These are phyloP conservation scores for Arvicanthis niloticus DNA, from an alignment of 2,113 vertebrate species.

Conservation along the genomic window DNA sequence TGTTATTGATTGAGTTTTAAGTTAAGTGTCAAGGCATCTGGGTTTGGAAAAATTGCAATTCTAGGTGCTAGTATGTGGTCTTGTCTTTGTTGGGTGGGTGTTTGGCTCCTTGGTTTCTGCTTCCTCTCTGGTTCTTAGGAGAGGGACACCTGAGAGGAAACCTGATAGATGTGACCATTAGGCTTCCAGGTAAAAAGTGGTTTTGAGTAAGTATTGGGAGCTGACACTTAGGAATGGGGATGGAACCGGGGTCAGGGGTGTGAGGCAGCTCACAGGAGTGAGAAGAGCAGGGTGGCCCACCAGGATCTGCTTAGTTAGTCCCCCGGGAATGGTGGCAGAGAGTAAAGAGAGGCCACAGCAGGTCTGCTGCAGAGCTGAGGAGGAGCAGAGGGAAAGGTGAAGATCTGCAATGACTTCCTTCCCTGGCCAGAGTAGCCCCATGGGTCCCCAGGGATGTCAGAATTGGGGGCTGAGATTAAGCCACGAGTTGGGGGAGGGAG, in stretches of 20 bases:
- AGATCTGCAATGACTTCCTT: neutral
- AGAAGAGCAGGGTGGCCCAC: neutral
- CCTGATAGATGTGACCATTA: neutral
- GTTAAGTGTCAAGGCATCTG: neutral
- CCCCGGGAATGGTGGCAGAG: neutral
- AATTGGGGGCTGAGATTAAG: neutral
- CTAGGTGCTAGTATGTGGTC: neutral
- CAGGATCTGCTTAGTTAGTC: neutral
- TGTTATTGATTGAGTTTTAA: neutral
- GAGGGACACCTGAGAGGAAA: neutral
- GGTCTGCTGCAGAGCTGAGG: neutral
- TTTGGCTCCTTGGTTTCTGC: neutral
- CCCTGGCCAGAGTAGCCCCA: neutral
- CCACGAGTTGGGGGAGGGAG: neutral
- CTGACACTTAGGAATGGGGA: neutral
- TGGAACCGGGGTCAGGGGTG: neutral
- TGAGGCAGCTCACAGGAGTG: neutral
- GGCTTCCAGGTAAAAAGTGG: neutral
- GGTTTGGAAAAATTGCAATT: neutral
- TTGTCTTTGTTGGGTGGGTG: neutral
- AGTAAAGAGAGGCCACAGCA: neutral
- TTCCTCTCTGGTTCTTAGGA: neutral
- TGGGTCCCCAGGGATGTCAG: neutral
- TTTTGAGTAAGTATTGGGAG: neutral
- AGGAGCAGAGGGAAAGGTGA: no score